Evolutionary conservation across 1,140 invertebrate species (phyloP), one percentile per base, ranked within the genome.

Genomic region (Branchinecta lynchi): DNA sequence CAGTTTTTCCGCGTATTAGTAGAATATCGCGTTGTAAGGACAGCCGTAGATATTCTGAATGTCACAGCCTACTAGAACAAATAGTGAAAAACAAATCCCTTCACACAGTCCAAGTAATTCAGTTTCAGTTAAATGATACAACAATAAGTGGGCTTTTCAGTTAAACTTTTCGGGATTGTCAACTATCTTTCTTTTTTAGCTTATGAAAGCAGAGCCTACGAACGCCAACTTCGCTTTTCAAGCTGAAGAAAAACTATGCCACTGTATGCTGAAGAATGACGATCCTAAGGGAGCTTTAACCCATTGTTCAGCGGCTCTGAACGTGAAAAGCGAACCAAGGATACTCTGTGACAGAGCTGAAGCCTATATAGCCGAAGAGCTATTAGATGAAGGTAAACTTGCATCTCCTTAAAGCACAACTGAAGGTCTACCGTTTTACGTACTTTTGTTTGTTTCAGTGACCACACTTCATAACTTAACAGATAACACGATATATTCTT

Each of bases 271-370:
- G 1, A 84, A 91, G 79, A 83, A 85, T 72, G 87, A 81, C 9
- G 76, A 84, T 66, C 73, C 80, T 8, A 74, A 74, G 82, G 80
- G 86, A 85, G 81, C 83, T 77, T 80, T 98, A 65, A 80, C 81
- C 45, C 81, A 84, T 68, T 99, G 97, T 79, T 84, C 85, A 67
- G 83, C 86, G 70, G 92, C 94, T 9, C 76, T 98, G 66, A 82
- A 87, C 70, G 83, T 93, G 69, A 83, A 86, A 73, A 84, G 87
- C 71, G 89, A 93, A 77, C 80, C 89, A 5, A 84, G 88, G 71
- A 79, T 92, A 45, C 83, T 93, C 66, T 95, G 92, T 79, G 92
- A 98, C 79, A 84, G 88, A 74, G 97, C 89, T 0, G 96, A 99
- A 75, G 92, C 93, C 15, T 88, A 96, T 78, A 81, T 98, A 43